These are phyloP conservation scores for Acropora tenuis DNA, from an alignment of 64 coral and sea anemone species.

Conservation along the genomic window DNA sequence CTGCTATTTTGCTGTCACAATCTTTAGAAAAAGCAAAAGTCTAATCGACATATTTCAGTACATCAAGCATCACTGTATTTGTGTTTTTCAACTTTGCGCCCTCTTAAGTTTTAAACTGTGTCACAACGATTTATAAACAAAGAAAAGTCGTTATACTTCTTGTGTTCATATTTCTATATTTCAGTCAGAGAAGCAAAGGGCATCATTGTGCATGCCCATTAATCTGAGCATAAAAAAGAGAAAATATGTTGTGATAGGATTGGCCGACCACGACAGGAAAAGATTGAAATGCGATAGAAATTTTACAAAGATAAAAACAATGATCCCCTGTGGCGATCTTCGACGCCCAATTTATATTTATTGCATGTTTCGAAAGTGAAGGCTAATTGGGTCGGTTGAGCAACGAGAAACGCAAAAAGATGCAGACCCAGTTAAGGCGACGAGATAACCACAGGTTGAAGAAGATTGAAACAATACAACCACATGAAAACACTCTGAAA, in stretches of 20 bases:
- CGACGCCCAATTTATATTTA: not conserved
- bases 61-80: too few relatives aligned
- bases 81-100: too few relatives aligned
- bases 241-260: not conserved
- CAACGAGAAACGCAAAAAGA: not conserved
- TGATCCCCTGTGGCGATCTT: not conserved
- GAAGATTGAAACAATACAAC: constrained; percentile 5
- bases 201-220: too few relatives aligned
- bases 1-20: too few relatives aligned
- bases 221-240: not conserved
- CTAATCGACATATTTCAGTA: too few relatives aligned
- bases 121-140: too few relatives aligned
- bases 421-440: not conserved
- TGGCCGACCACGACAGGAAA: not conserved
- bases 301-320: not conserved
- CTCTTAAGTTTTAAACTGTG: too few relatives aligned
- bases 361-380: not conserved
- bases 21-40: too few relatives aligned
- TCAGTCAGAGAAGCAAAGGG: too few relatives aligned
- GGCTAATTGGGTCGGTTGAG: not conserved
- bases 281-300: not conserved
- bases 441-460: constrained; percentile 30
- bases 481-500: constrained; percentile 8
- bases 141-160: too few relatives aligned
- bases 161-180: too few relatives aligned